These are phyloP conservation scores for Ophioninae sp. DNA, from an alignment of 2,888 invertebrate species.

Conservation along the genomic window DNA sequence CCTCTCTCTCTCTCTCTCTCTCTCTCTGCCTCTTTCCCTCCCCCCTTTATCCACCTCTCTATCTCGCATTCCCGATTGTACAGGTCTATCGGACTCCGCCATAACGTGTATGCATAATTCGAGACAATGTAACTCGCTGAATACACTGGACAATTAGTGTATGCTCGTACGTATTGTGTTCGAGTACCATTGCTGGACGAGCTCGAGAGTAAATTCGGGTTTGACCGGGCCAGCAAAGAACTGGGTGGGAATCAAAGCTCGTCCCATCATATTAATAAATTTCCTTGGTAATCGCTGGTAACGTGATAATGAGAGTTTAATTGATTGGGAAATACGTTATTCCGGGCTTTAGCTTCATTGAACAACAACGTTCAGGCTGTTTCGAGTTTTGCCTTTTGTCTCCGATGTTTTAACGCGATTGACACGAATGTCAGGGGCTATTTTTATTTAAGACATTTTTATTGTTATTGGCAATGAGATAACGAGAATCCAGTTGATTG, in stretches of 20 bases:
- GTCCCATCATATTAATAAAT: neutral
- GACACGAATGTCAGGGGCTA: too few relatives aligned
- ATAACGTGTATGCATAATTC: conserved; percentile 69
- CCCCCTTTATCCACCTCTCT: neutral
- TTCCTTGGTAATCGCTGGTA: neutral
- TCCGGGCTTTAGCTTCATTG: neutral
- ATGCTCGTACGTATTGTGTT: conserved; percentile 65
- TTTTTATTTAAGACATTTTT: too few relatives aligned
- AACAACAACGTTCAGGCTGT: too few relatives aligned
- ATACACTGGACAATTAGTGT: conserved; percentile 73
- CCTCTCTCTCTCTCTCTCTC: conserved; percentile 4
- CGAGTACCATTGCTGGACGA: conserved; percentile 1
- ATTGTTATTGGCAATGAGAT: too few relatives aligned
- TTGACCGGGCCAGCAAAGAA: conserved; percentile 3
- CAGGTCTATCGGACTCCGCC: conserved; percentile 25
- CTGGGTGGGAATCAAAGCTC: neutral
- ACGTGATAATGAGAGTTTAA: neutral
- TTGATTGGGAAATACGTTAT: neutral
- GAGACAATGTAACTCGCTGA: conserved; percentile 71
- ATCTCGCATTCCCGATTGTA: conserved; percentile 26
- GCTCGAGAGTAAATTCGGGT: conserved; percentile 4
- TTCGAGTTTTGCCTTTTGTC: too few relatives aligned
- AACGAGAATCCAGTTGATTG: too few relatives aligned
- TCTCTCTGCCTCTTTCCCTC: neutral
- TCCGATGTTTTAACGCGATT: too few relatives aligned